Evolutionary conservation across 2,888 invertebrate genomes (phyloP).

Genomic region (Catocala fraxini): DNA sequence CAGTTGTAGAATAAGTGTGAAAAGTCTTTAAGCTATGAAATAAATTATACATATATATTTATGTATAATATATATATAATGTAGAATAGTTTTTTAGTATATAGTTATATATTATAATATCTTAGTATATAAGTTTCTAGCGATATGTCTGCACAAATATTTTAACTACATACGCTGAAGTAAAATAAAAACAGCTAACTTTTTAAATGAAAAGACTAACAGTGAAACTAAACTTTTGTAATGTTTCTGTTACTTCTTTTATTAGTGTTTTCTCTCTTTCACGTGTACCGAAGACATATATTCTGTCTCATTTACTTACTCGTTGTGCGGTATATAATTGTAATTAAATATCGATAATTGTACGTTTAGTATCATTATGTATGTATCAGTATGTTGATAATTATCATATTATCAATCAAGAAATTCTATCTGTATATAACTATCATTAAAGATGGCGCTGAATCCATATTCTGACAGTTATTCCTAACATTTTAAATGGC

Average conservation of each 20-base stretch:
- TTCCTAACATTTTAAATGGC: no score
- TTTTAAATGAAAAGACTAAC: constrained; percentile 60
- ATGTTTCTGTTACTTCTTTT: constrained; percentile 31
- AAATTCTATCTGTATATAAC: not conserved
- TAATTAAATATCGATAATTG: no score
- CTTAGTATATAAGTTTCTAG: constrained; percentile 78
- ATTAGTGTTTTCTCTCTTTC: constrained; percentile 29
- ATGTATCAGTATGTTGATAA: no score
- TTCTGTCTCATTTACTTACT: not conserved
- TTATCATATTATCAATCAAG: no score
- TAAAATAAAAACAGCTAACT: constrained; percentile 66
- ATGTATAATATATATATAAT: constrained; percentile 34
- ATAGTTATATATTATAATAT: constrained; percentile 68
- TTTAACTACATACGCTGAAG: constrained; percentile 76
- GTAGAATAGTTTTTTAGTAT: constrained; percentile 60
- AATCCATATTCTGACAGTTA: no score
- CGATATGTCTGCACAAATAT: constrained; percentile 84
- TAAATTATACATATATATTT: constrained; percentile 54
- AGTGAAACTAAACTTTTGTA: constrained; percentile 37
- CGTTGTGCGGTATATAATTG: no score
- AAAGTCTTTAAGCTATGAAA: constrained; percentile 56
- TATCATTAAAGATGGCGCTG: no score
- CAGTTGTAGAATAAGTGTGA: constrained; percentile 46
- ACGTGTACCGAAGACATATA: not conserved
- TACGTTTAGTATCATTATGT: no score